Percentiles rank a stretch among this genome's conserved stretches.
These are phyloP conservation scores for Bilobella aurantiaca DNA, from an alignment of 1,140 invertebrate species.

Conservation along the genomic window DNA sequence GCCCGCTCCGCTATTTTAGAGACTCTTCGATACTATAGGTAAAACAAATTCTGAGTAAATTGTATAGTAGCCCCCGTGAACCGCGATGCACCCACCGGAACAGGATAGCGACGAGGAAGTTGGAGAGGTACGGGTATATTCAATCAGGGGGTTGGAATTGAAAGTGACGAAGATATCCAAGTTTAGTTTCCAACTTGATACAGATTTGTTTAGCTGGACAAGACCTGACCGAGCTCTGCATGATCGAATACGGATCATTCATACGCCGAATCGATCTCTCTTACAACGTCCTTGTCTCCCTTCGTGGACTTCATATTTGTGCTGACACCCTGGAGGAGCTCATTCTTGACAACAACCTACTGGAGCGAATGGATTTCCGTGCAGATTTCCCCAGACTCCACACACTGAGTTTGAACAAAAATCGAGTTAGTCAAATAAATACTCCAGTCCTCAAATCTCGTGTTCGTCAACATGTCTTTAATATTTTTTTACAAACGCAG, in stretches of 20 bases:
- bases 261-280: slow-evolving; percentile 30
- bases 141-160: too few species aligned
- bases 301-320: slow-evolving; percentile 22
- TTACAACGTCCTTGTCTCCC: slow-evolving; percentile 18
- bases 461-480: not conserved
- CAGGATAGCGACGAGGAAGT: too few species aligned
- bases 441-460: too few species aligned
- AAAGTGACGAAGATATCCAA: too few species aligned
- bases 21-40: too few species aligned
- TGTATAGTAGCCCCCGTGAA: too few species aligned
- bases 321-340: slow-evolving; percentile 30
- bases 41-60: too few species aligned
- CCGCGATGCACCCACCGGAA: too few species aligned
- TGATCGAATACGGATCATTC: slow-evolving; percentile 13
- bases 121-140: too few species aligned
- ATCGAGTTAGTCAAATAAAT: slow-evolving; percentile 23
- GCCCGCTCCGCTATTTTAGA: too few species aligned
- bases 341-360: slow-evolving; percentile 30
- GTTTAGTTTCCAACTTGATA: too few species aligned
- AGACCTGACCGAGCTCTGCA: slow-evolving; percentile 26
- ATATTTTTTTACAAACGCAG: slow-evolving; percentile 17
- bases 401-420: slow-evolving; percentile 32
- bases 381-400: slow-evolving; percentile 28
- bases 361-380: slow-evolving; percentile 17
- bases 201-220: slow-evolving; percentile 30